Conservation (phyloP, 2,797 vertebrate species). For the Bufotes viridis region DNA sequence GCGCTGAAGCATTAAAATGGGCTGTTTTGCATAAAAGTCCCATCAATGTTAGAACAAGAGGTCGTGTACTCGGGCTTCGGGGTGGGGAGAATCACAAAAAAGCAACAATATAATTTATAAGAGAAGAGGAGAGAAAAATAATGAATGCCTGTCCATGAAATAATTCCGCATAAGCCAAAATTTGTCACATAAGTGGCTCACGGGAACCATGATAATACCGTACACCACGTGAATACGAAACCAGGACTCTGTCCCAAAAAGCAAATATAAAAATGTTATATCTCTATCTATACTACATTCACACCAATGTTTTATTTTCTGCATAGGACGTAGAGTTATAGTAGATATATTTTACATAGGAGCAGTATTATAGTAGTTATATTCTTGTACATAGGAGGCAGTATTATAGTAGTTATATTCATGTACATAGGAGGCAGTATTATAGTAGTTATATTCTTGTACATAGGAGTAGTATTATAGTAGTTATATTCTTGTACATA, state of each 20-base stretch:
- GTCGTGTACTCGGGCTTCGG: constrained; percentile 31
- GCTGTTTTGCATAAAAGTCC: constrained; percentile 56
- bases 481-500: too few relatives aligned
- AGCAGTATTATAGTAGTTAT: too few relatives aligned
- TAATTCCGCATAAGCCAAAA: neutral
- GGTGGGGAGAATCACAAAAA: constrained; percentile 9
- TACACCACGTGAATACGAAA: too few relatives aligned
- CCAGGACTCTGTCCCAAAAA: neutral
- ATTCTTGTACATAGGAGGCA: too few relatives aligned
- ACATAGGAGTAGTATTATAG: too few relatives aligned
- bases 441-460: too few relatives aligned
- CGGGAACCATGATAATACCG: neutral
- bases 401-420: too few relatives aligned
- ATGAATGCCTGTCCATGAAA: neutral
- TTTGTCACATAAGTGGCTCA: neutral
- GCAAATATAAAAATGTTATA: neutral
- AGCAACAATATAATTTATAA: constrained; percentile 32
- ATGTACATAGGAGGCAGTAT: too few relatives aligned
- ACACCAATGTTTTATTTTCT: neutral
- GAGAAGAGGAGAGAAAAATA: constrained; percentile 17
- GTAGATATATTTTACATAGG: too few relatives aligned
- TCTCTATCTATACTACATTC: neutral
- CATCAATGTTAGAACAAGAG: constrained; percentile 56
- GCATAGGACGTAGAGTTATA: too few relatives aligned
- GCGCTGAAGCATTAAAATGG: constrained; percentile 53